Percentiles rank a stretch among this genome's conserved stretches.
Evolutionary conservation across 1,140 invertebrate species (phyloP).

Genomic region (Drosophila arawakana): DNA sequence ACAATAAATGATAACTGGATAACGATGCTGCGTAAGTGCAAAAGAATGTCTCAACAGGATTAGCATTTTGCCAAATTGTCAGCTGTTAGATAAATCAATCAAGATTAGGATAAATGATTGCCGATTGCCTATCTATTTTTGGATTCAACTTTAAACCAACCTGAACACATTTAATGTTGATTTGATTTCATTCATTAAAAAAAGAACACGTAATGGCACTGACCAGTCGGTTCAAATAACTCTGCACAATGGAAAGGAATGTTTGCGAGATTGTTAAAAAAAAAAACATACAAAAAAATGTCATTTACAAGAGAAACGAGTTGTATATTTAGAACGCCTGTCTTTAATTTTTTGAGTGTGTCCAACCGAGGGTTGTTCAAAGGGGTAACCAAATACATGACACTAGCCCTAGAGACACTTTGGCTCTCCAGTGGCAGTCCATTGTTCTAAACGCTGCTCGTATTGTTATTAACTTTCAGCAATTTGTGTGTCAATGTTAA

Average conservation of each 20-base stretch:
- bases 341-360: conserved; percentile 22
- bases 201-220: conserved; percentile 55
- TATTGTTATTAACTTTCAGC: conserved; percentile 55
- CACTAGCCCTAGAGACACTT: conserved; percentile 55
- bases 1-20: not conserved
- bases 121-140: conserved; percentile 68
- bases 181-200: conserved; percentile 71
- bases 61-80: conserved; percentile 49
- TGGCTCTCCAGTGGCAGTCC: conserved; percentile 14
- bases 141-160: conserved; percentile 1
- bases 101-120: conserved; percentile 71
- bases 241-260: conserved; percentile 73
- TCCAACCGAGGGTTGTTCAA: conserved; percentile 22
- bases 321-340: conserved; percentile 66
- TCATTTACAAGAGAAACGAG: conserved; percentile 13
- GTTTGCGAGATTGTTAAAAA: conserved; percentile 42
- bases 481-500: conserved; percentile 83
- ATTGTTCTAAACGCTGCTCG: conserved; percentile 30
- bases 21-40: conserved; percentile 56
- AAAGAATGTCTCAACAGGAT: conserved; percentile 80
- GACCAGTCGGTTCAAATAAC: conserved; percentile 70
- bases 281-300: not conserved
- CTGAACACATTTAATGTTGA: conserved; percentile 45
- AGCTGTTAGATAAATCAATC: conserved; percentile 73
- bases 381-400: conserved; percentile 60